Evolutionary conservation across 2,888 invertebrate species (phyloP).

Genomic region (Poecilus cupreus): DNA sequence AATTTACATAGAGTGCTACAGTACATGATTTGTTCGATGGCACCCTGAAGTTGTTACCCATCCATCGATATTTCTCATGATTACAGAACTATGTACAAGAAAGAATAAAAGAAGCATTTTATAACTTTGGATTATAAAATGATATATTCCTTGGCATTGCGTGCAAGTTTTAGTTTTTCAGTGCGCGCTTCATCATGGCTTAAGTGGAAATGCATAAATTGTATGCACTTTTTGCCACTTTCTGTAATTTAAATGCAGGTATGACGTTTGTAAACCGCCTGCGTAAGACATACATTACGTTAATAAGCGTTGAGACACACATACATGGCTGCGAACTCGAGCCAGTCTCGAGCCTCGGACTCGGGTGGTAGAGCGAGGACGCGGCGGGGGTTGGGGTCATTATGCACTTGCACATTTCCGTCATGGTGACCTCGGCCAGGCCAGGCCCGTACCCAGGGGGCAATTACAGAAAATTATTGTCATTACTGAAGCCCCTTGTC

Average conservation of each 20-base stretch:
- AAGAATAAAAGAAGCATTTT: neutral
- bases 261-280: neutral
- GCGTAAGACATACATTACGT: slow-evolving; percentile 12
- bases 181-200: neutral
- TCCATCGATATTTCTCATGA: no score
- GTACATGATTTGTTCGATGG: no score
- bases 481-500: slow-evolving; percentile 53
- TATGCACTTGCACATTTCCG: slow-evolving; percentile 59
- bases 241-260: neutral
- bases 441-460: slow-evolving; percentile 56
- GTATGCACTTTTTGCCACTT: slow-evolving; percentile 11
- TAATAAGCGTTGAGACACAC: neutral
- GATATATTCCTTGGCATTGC: neutral
- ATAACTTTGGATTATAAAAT: neutral
- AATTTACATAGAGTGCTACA: no score
- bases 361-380: neutral
- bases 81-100: no score
- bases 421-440: slow-evolving; percentile 55
- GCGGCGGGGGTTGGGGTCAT: slow-evolving; percentile 10
- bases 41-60: no score
- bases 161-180: neutral
- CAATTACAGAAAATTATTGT: slow-evolving; percentile 59
- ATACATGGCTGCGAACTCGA: neutral
- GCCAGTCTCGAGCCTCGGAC: neutral
- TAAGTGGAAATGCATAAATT: slow-evolving; percentile 19